Evolutionary conservation across 2,113 vertebrate species (phyloP).

Genomic region (Perccottus glenii): DNA sequence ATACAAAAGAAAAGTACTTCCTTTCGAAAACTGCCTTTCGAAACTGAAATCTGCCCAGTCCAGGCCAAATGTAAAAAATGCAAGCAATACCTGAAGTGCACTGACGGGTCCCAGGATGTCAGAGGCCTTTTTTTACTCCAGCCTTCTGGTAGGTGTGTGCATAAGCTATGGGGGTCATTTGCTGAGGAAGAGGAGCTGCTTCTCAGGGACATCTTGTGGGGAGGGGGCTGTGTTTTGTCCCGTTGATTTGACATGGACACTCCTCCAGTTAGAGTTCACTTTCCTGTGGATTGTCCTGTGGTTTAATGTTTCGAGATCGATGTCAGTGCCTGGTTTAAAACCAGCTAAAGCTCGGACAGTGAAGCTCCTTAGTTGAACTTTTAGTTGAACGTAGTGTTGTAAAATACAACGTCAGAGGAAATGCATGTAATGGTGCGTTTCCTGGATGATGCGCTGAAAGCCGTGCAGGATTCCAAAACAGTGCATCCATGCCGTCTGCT

Average conservation of each 20-base stretch:
- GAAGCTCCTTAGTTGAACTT: background rate
- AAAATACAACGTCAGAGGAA: constrained; percentile 20
- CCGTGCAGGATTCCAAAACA: background rate
- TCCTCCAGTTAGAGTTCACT: no score
- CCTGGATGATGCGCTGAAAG: background rate
- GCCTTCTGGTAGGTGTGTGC: constrained; percentile 29
- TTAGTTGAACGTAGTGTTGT: constrained; percentile 11
- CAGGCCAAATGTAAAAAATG: constrained; percentile 5
- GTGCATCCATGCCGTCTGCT: no score
- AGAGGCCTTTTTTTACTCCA: constrained; percentile 27
- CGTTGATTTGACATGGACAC: background rate
- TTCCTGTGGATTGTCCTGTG: background rate
- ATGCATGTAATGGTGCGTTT: background rate
- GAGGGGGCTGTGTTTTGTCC: constrained; percentile 34
- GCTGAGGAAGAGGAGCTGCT: constrained; percentile 35
- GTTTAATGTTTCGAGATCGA: background rate
- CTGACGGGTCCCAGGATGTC: constrained; percentile 28
- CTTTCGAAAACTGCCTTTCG: background rate
- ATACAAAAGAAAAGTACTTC: background rate
- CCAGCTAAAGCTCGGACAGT: background rate
- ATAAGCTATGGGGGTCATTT: constrained; percentile 21
- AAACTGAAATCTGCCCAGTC: background rate
- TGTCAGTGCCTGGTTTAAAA: background rate
- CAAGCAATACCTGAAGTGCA: constrained; percentile 54
- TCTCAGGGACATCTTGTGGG: constrained; percentile 63